Evolutionary conservation across 2,888 invertebrate genomes (phyloP), one percentile per base, ranked within the genome.

Genomic region (Prosapia bicincta): DNA sequence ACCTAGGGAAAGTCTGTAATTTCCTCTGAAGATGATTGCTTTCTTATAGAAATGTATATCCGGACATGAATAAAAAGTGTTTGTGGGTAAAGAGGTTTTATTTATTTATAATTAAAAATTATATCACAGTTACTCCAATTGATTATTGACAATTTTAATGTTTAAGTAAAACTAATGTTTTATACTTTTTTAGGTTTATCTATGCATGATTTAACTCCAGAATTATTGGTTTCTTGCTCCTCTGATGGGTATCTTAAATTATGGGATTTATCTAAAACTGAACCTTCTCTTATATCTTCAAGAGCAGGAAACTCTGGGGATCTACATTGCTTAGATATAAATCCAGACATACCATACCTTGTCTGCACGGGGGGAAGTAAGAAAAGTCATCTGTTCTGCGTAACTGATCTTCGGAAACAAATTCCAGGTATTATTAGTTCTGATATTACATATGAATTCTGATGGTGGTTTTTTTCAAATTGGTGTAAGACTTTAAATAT

Each of bases 301-400:
- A 87, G 91, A 78, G 85, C 89, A 79, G 87, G 90, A 74, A 88
- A 89, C 76, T 89, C 96, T 85, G 96, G 94, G 0, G 88, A 89
- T 25, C 86, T 93, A 72, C 90, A 93, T 82, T 93, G 93, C 83
- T 87, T 93, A 78, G 90, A 90, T 65, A 86, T 90, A 72, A 93
- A 92, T 82, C 96, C 96, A 0, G 95, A 98, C 82, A 91, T 91
- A 82, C 92, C 95, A 1, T 92, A 91, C 84, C 88, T 92, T n/a
- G 87, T 96, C 79, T 93, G 93, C 13, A 86, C 92, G 73, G 97
- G 97, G 65, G 97, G 97, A 0, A 95, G 95, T 84, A 93, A 93
- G 83, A 92, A 92, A 82, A 89, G 91, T 72, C 88, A 92, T 82
- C 93, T 91, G 84, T 90, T 93, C 78, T 89, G 90, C 79, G 87